Evolutionary conservation across 1,140 invertebrate genomes (phyloP).

Genomic region (Bombus terrestris): DNA sequence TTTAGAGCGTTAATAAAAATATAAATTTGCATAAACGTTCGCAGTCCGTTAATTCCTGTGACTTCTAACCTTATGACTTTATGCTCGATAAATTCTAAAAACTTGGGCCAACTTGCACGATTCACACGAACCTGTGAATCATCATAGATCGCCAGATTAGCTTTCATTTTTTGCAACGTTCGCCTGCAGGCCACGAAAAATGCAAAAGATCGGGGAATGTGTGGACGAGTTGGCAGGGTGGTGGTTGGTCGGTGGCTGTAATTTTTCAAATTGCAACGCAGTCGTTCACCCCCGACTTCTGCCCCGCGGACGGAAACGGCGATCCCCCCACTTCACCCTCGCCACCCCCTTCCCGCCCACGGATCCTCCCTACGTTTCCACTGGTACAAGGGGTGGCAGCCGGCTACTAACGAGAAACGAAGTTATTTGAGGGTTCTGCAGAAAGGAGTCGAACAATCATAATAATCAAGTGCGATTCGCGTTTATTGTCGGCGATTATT

Average conservation of each 20-base stretch:
- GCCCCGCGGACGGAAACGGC: constrained; percentile 72
- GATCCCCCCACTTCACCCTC: constrained; percentile 52
- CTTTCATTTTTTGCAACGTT: constrained; percentile 19
- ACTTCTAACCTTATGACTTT: too few relatives aligned
- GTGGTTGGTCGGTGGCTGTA: constrained; percentile 71
- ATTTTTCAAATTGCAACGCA: constrained; percentile 81
- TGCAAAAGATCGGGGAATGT: constrained; percentile 53
- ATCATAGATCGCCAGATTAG: too few relatives aligned
- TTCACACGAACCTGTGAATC: too few relatives aligned
- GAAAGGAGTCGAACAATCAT: constrained; percentile 80
- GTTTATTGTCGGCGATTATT: constrained; percentile 80
- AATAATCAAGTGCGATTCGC: constrained; percentile 81
- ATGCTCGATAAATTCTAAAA: too few relatives aligned
- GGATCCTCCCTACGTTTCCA: constrained; percentile 54
- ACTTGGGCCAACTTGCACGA: too few relatives aligned
- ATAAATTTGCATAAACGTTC: too few relatives aligned
- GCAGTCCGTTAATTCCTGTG: too few relatives aligned
- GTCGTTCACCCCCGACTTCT: constrained; percentile 73
- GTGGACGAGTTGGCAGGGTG: constrained; percentile 57
- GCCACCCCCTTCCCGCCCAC: constrained; percentile 26
- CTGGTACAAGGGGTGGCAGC: constrained; percentile 63
- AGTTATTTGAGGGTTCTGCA: constrained; percentile 79
- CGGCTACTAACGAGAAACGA: constrained; percentile 79
- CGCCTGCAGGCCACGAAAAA: constrained; percentile 47
- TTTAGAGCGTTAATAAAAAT: too few relatives aligned